These are phyloP conservation scores for Albula goreensis DNA, from an alignment of 2,113 vertebrate genomes.

Conservation along the genomic window DNA sequence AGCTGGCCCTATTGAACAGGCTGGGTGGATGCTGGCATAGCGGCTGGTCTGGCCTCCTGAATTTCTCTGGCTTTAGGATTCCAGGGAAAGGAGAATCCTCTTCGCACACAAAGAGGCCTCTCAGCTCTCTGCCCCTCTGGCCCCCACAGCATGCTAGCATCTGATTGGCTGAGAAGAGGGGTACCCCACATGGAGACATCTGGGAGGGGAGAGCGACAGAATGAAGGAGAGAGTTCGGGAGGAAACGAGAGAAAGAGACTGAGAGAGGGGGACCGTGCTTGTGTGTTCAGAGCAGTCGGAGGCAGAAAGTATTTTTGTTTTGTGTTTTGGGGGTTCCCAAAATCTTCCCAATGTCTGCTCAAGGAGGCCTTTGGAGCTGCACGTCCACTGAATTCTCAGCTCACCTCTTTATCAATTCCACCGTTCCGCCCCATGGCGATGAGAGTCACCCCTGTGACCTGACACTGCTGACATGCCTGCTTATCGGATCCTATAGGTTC, in stretches of 20 bases:
- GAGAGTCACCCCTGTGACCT: neutral
- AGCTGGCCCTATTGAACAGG: neutral
- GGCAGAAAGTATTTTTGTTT: neutral
- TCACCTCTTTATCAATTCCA: neutral
- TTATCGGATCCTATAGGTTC: constrained; percentile 10
- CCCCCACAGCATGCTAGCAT: neutral
- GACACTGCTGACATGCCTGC: neutral
- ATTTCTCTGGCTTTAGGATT: neutral
- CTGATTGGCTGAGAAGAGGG: neutral
- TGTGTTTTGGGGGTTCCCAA: neutral
- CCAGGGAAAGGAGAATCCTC: neutral
- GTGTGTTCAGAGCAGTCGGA: neutral
- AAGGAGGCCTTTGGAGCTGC: neutral
- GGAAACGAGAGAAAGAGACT: neutral
- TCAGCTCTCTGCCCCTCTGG: neutral
- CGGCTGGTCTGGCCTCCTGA: neutral
- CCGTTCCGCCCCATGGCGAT: neutral
- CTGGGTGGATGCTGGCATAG: neutral
- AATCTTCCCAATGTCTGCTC: neutral
- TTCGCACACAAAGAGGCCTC: neutral
- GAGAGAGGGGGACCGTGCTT: neutral
- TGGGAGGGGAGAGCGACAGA: neutral
- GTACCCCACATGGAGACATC: neutral
- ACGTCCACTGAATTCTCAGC: neutral
- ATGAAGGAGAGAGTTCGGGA: neutral